Conservation (phyloP, 2,113 vertebrate species). For the Dendropsophus ebraccatus region DNA sequence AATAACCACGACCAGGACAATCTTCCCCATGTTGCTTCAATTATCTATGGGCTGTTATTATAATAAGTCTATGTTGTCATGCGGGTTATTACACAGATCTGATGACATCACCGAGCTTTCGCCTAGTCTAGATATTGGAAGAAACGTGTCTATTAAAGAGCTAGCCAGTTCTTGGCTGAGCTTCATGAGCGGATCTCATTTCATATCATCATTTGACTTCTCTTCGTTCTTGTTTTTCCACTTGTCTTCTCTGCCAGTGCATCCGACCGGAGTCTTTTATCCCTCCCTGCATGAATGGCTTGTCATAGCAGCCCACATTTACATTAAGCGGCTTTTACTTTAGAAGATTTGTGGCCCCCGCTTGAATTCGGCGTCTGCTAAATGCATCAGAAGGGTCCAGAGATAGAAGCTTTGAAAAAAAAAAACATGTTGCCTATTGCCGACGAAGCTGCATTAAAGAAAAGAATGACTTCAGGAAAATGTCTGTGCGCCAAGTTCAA, state of each 20-base stretch:
- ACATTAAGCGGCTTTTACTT: slow-evolving; percentile 39
- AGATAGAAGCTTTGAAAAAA: slow-evolving; percentile 49
- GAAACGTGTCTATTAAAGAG: slow-evolving; percentile 2
- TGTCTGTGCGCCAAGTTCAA: slow-evolving; percentile 33
- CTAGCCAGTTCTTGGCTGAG: background rate
- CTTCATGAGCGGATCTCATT: slow-evolving; percentile 35
- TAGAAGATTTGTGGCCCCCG: slow-evolving; percentile 52
- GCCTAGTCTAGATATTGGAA: background rate
- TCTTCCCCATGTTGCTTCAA: background rate
- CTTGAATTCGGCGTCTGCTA: slow-evolving; percentile 40
- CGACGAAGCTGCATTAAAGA: slow-evolving; percentile 34
- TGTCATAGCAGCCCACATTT: slow-evolving; percentile 46
- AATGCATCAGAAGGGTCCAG: slow-evolving; percentile 38
- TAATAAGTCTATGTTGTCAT: slow-evolving; percentile 30
- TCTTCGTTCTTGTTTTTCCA: slow-evolving; percentile 24
- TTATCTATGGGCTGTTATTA: slow-evolving; percentile 16
- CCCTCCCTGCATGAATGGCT: slow-evolving; percentile 15
- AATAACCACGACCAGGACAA: slow-evolving; percentile 22
- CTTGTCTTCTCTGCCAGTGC: slow-evolving; percentile 22
- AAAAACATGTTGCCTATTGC: slow-evolving; percentile 36
- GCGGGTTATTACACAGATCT: background rate
- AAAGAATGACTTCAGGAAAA: slow-evolving; percentile 45
- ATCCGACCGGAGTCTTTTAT: slow-evolving; percentile 26
- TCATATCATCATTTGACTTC: slow-evolving; percentile 21
- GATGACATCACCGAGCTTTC: slow-evolving; percentile 38